Base-by-base conservation (phyloP, 2,888 invertebrate genomes). In the Rhagophthalmus giganteus region DNA sequence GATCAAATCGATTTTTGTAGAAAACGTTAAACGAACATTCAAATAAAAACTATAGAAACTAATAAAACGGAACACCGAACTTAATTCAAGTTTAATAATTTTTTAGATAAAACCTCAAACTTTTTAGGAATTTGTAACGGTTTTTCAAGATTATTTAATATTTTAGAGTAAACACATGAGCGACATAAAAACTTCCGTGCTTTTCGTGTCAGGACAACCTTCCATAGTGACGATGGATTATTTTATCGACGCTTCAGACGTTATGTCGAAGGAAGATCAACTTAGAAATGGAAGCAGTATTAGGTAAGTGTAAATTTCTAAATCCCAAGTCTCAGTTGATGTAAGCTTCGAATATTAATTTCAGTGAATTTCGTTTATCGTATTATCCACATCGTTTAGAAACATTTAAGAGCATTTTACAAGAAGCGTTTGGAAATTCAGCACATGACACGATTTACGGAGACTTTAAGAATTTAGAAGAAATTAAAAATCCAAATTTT, bases 371-470 rank as follows among this genome's bases (percentile, higher is more conserved):
- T 74, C 84, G 93, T 1, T 76, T 94, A 16, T 92, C 91, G 16
- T 94, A 93, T 75, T 92, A 90, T 76, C 94, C 93, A 0, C 92
- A 94, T 72, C 82, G 83, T 55, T 72, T 93, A 62, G 78, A 81
- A 31, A 78, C 80, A 13, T 94, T 94, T 76, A 84, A 81, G 0
- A 67, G 76, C 15, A 87, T 92, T 78, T 72, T 94, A 50, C 76
- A 79, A 56, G 84, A 86, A 35, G 83, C 85, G 1, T 93, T 93
- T 69, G 83, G 83, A 30, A 68, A 74, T 14, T 74, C 79, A 14
- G 81, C 82, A 1, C 78, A 81, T 38, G 88, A 90, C 71, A 79
- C 80, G 54, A 83, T 92, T 47, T 93, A 82, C 67, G 92, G 86
- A 0, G 93, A 94, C 76, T 94, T 94, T 76, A 85, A 89, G 69